Percentiles rank a stretch among this genome's conserved stretches.
phyloP scores from a whole-genome alignment of 2,888 invertebrate species.

The Thereva nobilitata region DNA sequence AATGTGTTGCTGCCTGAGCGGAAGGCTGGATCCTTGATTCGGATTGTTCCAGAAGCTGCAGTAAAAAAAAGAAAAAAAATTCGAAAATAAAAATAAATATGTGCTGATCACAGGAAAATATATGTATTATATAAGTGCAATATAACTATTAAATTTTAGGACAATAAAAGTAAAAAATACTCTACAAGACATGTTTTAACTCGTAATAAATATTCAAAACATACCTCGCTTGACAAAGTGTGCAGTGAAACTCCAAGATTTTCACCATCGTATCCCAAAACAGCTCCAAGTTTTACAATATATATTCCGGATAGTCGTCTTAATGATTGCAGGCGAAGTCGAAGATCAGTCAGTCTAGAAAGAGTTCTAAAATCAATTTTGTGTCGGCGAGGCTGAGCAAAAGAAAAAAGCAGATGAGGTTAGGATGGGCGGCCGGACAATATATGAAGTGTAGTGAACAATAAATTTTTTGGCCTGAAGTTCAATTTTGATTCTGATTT shows the following conservation, averaged over 20 bases:
- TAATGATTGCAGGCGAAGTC: conserved; percentile 78
- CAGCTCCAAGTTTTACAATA: conserved; percentile 78
- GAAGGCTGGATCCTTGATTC: conserved; percentile 61
- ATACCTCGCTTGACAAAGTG: conserved; percentile 64
- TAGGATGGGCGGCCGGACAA: conserved; percentile 55
- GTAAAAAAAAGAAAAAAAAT: conserved; percentile 60
- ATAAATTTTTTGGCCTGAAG: neutral
- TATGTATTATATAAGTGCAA: conserved; percentile 7
- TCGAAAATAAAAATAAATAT: conserved; percentile 43
- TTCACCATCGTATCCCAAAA: conserved; percentile 71
- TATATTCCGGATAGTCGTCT: conserved; percentile 82
- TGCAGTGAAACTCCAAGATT: conserved; percentile 62
- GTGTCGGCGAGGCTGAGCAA: neutral
- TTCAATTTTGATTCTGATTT: neutral
- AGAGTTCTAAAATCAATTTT: conserved; percentile 54
- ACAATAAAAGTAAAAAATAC: too few relatives aligned
- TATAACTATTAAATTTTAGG: neutral
- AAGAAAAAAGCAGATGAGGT: conserved; percentile 39
- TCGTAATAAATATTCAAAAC: conserved; percentile 45
- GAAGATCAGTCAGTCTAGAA: conserved; percentile 73
- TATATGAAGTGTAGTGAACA: conserved; percentile 22
- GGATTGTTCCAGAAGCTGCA: conserved; percentile 72
- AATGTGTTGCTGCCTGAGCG: conserved; percentile 61
- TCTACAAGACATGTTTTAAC: too few relatives aligned
- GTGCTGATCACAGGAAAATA: conserved; percentile 8